Conservation (phyloP, 1,140 invertebrate genomes). For the Neocloeon triangulifer region DNA sequence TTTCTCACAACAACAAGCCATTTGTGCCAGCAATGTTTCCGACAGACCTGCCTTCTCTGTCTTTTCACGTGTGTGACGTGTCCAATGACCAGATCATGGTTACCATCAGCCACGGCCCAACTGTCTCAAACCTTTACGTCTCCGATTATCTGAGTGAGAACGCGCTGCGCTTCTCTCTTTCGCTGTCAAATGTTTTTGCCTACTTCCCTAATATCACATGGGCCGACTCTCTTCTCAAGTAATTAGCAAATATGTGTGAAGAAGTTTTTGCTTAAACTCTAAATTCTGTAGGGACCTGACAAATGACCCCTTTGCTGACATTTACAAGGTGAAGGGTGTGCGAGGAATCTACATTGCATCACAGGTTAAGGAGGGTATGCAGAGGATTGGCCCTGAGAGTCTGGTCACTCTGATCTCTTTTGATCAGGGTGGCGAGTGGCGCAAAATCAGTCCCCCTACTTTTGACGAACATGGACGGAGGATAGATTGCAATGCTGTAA, state of each 20-base stretch:
- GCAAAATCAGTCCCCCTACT: conserved; percentile 36
- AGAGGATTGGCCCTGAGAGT: conserved; percentile 41
- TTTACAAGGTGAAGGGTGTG: conserved; percentile 69
- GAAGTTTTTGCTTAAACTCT: too few species aligned
- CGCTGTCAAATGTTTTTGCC: conserved; percentile 58
- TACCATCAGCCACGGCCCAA: conserved; percentile 42
- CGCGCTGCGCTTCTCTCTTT: conserved; percentile 39
- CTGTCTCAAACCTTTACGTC: conserved; percentile 21
- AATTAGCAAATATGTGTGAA: too few species aligned
- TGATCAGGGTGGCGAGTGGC: conserved; percentile 71
- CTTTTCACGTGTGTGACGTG: conserved; percentile 69
- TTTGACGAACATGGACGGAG: conserved; percentile 38
- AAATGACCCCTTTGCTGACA: conserved; percentile 65
- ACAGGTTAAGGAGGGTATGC: conserved; percentile 25
- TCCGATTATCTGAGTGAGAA: conserved; percentile 15
- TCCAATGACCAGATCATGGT: conserved; percentile 56
- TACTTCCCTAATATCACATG: conserved; percentile 61
- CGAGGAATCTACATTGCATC: conserved; percentile 78
- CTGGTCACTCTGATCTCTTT: conserved; percentile 63
- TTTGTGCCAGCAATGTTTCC: conserved; percentile 56
- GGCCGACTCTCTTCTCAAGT: conserved; percentile 64
- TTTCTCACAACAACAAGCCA: conserved; percentile 45
- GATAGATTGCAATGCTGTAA: conserved; percentile 31
- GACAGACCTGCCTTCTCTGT: conserved; percentile 49
- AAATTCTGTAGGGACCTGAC: conserved; percentile 39